These are phyloP conservation scores for Microctenopoma steveboyesi DNA, from an alignment of 2,797 vertebrate genomes.

Conservation along the genomic window DNA sequence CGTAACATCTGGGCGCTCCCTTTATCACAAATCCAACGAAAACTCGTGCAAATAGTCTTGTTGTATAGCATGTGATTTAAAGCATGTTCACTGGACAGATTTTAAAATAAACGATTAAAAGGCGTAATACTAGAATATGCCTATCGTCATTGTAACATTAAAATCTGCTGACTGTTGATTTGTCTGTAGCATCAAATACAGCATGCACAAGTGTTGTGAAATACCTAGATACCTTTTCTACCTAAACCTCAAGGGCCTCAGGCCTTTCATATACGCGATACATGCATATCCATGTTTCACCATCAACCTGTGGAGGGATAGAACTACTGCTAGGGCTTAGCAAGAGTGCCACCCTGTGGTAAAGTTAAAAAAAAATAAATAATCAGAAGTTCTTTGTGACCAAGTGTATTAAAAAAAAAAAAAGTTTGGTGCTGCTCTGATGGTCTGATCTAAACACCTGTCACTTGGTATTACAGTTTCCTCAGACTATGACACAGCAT, in stretches of 20 bases:
- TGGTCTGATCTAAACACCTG: not conserved
- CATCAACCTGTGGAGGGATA: conserved; percentile 21
- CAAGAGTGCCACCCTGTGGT: conserved; percentile 86
- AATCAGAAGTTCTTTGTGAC: conserved; percentile 24
- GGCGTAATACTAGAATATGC: no score
- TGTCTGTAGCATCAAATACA: not conserved
- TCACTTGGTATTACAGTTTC: not conserved
- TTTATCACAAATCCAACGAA: not conserved
- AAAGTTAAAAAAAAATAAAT: conserved; percentile 56
- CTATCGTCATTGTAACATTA: not conserved
- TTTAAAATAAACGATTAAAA: no score
- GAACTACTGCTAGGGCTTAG: conserved; percentile 57
- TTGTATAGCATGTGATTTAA: not conserved
- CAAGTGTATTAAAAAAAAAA: not conserved
- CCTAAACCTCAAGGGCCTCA: not conserved
- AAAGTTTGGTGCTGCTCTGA: not conserved
- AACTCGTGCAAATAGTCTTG: not conserved
- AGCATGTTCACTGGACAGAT: not conserved
- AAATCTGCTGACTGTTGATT: not conserved
- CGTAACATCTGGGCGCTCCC: not conserved
- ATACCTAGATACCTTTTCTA: not conserved
- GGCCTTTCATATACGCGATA: not conserved
- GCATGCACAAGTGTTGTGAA: not conserved
- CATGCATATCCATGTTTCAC: conserved; percentile 5
- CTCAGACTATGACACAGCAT: not conserved